Conservation (phyloP, 2,888 invertebrate genomes). For the Meliscaeva auricollis region DNA sequence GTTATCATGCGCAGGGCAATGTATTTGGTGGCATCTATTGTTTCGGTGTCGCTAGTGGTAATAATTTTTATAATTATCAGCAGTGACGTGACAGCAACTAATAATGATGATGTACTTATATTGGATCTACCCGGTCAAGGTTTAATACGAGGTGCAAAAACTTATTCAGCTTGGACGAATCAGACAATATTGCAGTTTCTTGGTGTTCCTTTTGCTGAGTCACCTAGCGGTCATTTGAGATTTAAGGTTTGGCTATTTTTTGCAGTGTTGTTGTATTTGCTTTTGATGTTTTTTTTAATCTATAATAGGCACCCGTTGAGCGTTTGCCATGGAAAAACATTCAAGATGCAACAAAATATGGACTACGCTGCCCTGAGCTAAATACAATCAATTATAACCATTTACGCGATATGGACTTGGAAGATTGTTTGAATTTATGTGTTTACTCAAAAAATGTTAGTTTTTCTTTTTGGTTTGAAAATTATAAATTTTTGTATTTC, state of each 20-base stretch:
- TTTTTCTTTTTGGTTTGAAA: not conserved
- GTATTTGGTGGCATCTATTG: conserved; percentile 45
- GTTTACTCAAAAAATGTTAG: conserved; percentile 83
- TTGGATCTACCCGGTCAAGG: conserved; percentile 80
- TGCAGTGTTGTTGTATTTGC: not conserved
- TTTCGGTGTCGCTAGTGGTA: conserved; percentile 33
- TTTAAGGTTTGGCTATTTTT: conserved; percentile 79
- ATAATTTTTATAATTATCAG: conserved; percentile 36
- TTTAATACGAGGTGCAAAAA: conserved; percentile 79
- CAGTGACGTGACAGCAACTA: conserved; percentile 26
- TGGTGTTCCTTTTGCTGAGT: conserved; percentile 82
- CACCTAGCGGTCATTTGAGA: conserved; percentile 79
- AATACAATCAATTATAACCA: conserved; percentile 76
- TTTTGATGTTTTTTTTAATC: conserved; percentile 1
- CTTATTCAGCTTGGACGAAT: conserved; percentile 80
- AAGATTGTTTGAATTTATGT: conserved; percentile 82
- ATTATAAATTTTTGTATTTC: not conserved
- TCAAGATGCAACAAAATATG: conserved; percentile 79
- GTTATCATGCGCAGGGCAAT: conserved; percentile 40
- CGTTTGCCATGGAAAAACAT: conserved; percentile 80
- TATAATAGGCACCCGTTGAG: conserved; percentile 79
- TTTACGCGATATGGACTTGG: conserved; percentile 79
- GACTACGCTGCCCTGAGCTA: conserved; percentile 81
- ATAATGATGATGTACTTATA: conserved; percentile 31
- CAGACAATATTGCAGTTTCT: conserved; percentile 81